A percentile compares a stretch with the other conserved stretches of the same genome.
Conservation (phyloP, 2,797 vertebrate genomes). For the Bufotes viridis region DNA sequence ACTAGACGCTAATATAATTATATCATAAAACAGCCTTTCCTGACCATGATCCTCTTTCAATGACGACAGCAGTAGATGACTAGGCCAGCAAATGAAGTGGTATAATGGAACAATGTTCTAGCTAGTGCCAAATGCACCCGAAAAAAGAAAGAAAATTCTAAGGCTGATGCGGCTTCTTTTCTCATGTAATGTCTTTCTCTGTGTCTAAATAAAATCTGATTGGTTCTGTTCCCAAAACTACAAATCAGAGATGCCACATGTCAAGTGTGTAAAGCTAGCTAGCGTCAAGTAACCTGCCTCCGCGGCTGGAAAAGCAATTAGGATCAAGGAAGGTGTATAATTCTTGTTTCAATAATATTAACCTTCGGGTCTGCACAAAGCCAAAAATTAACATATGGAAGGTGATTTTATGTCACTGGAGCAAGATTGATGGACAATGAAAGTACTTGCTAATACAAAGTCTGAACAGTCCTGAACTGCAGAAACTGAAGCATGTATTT, state of each 20-base stretch:
- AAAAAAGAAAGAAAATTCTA: slow-evolving; percentile 17
- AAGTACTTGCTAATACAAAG: slow-evolving; percentile 34
- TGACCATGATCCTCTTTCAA: slow-evolving; percentile 7
- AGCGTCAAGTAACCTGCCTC: slow-evolving; percentile 55
- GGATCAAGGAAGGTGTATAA: slow-evolving; percentile 54
- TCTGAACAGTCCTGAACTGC: background rate
- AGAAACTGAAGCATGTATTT: background rate
- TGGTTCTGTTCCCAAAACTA: slow-evolving; percentile 56
- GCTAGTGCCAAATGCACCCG: slow-evolving; percentile 26
- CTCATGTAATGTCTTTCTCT: slow-evolving; percentile 44
- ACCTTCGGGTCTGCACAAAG: slow-evolving; percentile 26
- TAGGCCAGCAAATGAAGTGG: slow-evolving; percentile 37
- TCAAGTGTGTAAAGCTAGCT: slow-evolving; percentile 59
- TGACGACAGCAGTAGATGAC: slow-evolving; percentile 25
- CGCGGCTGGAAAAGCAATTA: slow-evolving; percentile 58
- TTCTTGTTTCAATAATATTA: slow-evolving; percentile 52
- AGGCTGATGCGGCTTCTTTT: background rate
- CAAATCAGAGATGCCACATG: slow-evolving; percentile 58
- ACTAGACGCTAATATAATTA: slow-evolving; percentile 24
- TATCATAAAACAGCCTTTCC: slow-evolving; percentile 41
- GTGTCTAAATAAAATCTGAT: slow-evolving; percentile 57
- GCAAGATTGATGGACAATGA: slow-evolving; percentile 44
- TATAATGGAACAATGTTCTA: slow-evolving; percentile 19
- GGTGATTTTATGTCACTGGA: slow-evolving; percentile 50
- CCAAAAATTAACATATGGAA: slow-evolving; percentile 51